phyloP scores from a whole-genome alignment of 1,140 invertebrate species.

The Achroia grisella region DNA sequence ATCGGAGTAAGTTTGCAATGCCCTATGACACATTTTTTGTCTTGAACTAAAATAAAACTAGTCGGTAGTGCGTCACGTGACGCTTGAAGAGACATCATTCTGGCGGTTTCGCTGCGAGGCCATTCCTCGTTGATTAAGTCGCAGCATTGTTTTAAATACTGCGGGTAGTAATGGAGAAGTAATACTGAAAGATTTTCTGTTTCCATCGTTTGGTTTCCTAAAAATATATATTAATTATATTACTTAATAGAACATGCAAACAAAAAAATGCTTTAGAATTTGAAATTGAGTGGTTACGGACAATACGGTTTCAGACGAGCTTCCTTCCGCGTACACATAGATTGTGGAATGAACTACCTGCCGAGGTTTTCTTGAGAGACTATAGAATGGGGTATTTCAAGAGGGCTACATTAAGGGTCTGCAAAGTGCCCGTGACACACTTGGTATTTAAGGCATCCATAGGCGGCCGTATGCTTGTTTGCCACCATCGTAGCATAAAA shows the following conservation, averaged over 20 bases:
- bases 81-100: constrained; percentile 79
- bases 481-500: too few species aligned
- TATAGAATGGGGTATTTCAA: too few species aligned
- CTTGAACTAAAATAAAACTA: constrained; percentile 78
- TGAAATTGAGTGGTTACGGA: too few species aligned
- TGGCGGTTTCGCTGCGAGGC: constrained; percentile 83
- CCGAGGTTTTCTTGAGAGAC: too few species aligned
- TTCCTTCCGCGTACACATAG: too few species aligned
- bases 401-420: too few species aligned
- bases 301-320: too few species aligned
- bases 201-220: constrained; percentile 26
- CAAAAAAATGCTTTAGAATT: too few species aligned
- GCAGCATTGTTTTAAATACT: constrained; percentile 80
- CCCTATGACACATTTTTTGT: constrained; percentile 77
- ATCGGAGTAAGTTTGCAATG: constrained; percentile 84
- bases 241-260: background rate
- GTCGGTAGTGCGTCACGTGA: constrained; percentile 83
- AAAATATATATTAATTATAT: background rate
- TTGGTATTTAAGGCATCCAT: too few species aligned
- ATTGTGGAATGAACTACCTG: too few species aligned
- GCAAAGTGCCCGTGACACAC: too few species aligned
- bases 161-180: constrained; percentile 79
- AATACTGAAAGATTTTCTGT: constrained; percentile 67
- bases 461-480: too few species aligned
- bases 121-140: constrained; percentile 86